Evolutionary conservation across 2,888 invertebrate genomes (phyloP).

Genomic region (Caenorhabditis sp.): DNA sequence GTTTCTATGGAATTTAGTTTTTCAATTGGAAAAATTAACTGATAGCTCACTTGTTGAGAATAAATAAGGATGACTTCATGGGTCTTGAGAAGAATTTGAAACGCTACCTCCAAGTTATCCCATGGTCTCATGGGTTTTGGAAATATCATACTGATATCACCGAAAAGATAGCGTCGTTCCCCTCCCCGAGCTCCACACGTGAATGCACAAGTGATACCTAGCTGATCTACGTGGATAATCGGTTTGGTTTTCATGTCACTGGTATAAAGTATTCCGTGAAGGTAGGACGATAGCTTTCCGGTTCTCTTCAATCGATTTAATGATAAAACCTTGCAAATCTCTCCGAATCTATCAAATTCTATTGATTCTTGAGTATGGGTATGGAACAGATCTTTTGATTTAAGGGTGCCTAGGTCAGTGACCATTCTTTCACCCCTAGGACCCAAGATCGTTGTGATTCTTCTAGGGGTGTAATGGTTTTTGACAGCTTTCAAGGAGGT

Average conservation of each 20-base stretch:
- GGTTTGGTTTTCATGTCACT: slow-evolving; percentile 43
- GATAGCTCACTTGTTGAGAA: slow-evolving; percentile 20
- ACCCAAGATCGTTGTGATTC: slow-evolving; percentile 38
- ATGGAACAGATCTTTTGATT: slow-evolving; percentile 4
- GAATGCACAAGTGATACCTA: slow-evolving; percentile 31
- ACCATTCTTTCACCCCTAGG: slow-evolving; percentile 59
- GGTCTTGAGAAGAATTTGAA: slow-evolving; percentile 98
- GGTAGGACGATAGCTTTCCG: slow-evolving; percentile 11
- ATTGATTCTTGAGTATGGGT: not conserved
- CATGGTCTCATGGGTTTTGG: slow-evolving; percentile 77
- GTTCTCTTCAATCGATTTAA: slow-evolving; percentile 14
- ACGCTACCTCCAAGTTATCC: slow-evolving; percentile 92
- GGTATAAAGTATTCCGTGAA: slow-evolving; percentile 26
- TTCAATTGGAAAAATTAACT: too few species aligned
- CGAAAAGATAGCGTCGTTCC: slow-evolving; percentile 34
- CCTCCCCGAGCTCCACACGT: slow-evolving; percentile 35
- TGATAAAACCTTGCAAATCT: slow-evolving; percentile 10
- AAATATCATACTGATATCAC: slow-evolving; percentile 39
- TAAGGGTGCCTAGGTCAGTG: slow-evolving; percentile 27
- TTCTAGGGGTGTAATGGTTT: slow-evolving; percentile 20
- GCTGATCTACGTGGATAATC: slow-evolving; percentile 27
- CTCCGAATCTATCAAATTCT: slow-evolving; percentile 12
- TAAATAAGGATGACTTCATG: slow-evolving; percentile 84
- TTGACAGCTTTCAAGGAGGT: slow-evolving; percentile 12
- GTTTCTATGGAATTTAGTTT: too few species aligned